Percentiles rank a stretch among this genome's conserved stretches.
These are phyloP conservation scores for Gymnodraco acuticeps DNA, from an alignment of 2,797 vertebrate species.

Conservation along the genomic window DNA sequence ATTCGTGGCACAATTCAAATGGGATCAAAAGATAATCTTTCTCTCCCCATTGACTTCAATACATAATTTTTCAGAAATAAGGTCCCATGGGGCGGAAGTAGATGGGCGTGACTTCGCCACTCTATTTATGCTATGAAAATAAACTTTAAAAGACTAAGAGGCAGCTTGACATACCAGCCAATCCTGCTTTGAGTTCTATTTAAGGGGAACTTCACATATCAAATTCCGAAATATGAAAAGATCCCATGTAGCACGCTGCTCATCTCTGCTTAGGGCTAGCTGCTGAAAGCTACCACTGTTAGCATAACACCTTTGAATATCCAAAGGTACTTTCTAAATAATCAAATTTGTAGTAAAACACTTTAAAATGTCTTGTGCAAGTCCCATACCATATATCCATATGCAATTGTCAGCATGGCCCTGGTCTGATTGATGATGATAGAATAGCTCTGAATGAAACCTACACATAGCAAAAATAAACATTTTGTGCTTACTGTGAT, in stretches of 20 bases:
- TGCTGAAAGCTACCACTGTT: background rate
- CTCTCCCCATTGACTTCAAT: too few relatives aligned
- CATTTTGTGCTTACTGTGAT: background rate
- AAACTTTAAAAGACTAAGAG: background rate
- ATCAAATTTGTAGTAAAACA: too few relatives aligned
- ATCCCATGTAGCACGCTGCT: background rate
- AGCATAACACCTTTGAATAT: background rate
- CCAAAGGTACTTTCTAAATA: background rate
- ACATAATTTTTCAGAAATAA: too few relatives aligned
- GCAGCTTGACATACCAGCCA: background rate
- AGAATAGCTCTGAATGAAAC: background rate
- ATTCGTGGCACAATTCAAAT: too few relatives aligned
- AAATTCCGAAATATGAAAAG: background rate
- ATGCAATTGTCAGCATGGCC: too few relatives aligned
- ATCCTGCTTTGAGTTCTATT: background rate
- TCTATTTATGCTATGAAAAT: background rate
- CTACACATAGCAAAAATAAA: background rate
- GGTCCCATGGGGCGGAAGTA: too few relatives aligned
- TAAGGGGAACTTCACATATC: background rate
- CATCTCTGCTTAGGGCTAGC: background rate
- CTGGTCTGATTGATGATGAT: background rate
- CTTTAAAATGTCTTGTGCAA: too few relatives aligned
- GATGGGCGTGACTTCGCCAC: too few relatives aligned
- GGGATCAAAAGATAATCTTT: too few relatives aligned
- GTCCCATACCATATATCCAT: too few relatives aligned